Evolutionary conservation across 1,140 invertebrate genomes (phyloP).

Genomic region (Anagrus nilaparvatae): DNA sequence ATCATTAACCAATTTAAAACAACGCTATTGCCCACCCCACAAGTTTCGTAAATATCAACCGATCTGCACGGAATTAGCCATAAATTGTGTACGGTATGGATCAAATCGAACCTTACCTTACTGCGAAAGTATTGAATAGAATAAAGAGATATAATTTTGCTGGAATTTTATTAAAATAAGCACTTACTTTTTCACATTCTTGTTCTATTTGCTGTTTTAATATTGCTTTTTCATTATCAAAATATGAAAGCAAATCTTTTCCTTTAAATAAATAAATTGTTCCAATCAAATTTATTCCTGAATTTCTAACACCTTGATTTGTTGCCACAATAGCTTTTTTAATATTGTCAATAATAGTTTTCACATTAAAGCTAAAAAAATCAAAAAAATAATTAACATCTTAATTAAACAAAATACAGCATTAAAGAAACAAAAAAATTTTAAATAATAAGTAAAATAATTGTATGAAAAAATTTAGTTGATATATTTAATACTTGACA

Average conservation of each 20-base stretch:
- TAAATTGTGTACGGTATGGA: no score
- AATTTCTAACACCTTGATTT: conserved; percentile 70
- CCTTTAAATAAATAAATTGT: conserved; percentile 77
- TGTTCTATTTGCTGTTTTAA: conserved; percentile 76
- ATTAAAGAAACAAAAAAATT: background rate
- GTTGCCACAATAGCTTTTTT: conserved; percentile 76
- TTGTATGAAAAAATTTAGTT: background rate
- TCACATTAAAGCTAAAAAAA: conserved; percentile 61
- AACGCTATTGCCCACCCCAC: no score
- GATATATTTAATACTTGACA: conserved; percentile 2
- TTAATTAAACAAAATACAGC: background rate
- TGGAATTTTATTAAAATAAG: no score
- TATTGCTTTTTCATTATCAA: conserved; percentile 79
- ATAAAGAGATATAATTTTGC: no score
- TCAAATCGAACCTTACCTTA: no score
- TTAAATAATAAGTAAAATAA: background rate
- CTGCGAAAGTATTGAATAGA: no score
- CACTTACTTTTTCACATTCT: conserved; percentile 68
- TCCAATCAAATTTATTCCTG: conserved; percentile 58
- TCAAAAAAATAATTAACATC: conserved; percentile 8
- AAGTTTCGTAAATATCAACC: no score
- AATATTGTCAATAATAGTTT: conserved; percentile 65
- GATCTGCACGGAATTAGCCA: no score
- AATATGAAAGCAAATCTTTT: conserved; percentile 60
- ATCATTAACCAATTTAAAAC: no score